Evolutionary conservation across 2,113 vertebrate genomes (phyloP).

Genomic region (Xyrauchen texanus): DNA sequence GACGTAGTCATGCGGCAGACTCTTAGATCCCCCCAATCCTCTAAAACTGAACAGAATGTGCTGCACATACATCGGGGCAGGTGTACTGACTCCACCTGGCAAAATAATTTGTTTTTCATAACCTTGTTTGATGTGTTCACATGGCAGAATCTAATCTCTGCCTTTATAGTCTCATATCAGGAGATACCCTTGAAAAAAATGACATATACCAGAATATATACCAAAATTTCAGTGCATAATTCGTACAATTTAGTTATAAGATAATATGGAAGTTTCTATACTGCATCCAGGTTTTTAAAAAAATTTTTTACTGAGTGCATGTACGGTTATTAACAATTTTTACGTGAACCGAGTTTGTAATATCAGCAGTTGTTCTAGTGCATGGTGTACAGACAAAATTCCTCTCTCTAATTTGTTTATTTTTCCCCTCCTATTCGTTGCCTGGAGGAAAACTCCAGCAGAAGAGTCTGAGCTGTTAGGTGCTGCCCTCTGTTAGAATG

Average conservation of each 20-base stretch:
- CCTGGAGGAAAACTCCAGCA: constrained; percentile 17
- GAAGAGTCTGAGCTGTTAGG: constrained; percentile 7
- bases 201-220: not conserved
- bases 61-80: not conserved
- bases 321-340: constrained; percentile 8
- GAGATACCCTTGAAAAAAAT: not conserved
- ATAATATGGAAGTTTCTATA: not conserved
- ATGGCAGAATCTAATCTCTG: not conserved
- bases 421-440: constrained; percentile 29
- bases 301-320: not conserved
- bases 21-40: not conserved
- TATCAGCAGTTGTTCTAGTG: constrained; percentile 14
- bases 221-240: constrained; percentile 3
- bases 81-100: constrained; percentile 11
- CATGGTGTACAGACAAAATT: not conserved
- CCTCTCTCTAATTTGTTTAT: constrained; percentile 40
- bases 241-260: constrained; percentile 1
- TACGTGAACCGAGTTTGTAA: not conserved
- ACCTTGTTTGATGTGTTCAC: not conserved
- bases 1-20: not conserved
- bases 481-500: constrained; percentile 17
- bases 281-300: constrained; percentile 5
- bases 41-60: not conserved
- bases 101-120: not conserved
- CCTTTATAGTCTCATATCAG: not conserved